A percentile compares a stretch with the other conserved stretches of the same genome.
Conservation (phyloP, 2,888 invertebrate genomes). For the Halictus ligatus region DNA sequence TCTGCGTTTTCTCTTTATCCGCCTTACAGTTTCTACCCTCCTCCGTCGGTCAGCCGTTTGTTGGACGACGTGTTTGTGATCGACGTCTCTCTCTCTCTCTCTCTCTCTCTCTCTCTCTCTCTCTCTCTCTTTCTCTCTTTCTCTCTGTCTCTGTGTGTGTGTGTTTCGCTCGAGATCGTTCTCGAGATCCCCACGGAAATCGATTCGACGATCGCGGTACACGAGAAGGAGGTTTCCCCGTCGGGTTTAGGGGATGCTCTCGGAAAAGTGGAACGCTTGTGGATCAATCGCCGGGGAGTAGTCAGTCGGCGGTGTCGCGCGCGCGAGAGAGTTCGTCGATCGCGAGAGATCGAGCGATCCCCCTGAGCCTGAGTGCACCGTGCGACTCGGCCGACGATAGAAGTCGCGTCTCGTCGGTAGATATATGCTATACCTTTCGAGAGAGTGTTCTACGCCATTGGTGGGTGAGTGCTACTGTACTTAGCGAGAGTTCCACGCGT, state of each 20-base stretch:
- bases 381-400: background rate
- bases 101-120: background rate
- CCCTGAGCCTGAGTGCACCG: background rate
- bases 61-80: background rate
- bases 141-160: no score
- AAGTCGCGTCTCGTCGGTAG: background rate
- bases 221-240: background rate
- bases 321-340: background rate
- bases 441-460: conserved; percentile 11
- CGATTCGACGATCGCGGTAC: background rate
- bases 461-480: conserved; percentile 5
- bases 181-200: background rate
- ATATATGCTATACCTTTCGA: background rate
- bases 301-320: background rate
- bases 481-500: conserved; percentile 11
- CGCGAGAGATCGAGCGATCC: conserved; percentile 5
- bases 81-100: background rate
- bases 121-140: background rate
- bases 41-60: background rate
- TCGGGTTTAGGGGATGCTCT: background rate
- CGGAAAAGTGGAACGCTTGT: background rate
- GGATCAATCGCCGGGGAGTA: background rate
- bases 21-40: background rate
- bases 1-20: background rate
- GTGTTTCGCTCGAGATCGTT: background rate